Base-by-base conservation (phyloP, 2,113 vertebrate species). In the Chaetodon auriga region DNA sequence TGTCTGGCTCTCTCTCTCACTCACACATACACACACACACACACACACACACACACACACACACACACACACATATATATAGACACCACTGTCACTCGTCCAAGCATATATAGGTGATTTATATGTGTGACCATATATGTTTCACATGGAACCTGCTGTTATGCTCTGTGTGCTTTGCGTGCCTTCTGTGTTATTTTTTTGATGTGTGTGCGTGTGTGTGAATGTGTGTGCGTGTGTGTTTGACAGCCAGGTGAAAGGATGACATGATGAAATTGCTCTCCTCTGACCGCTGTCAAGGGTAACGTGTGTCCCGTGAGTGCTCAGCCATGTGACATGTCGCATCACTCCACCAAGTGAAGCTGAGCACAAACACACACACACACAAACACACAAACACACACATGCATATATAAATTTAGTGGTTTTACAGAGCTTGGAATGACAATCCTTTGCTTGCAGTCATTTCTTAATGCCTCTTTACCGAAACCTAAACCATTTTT, bases 191-290 rank as follows among this genome's bases (percentile, higher is more conserved):
- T 68, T 58, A 55, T 75, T 85, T 62, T 62, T 64, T 73, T 19
- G 51, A 35, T 54, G 51, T 58, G 48, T 61, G 62, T 65, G 55
- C 70, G 77, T 73, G 46, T 71, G 38, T 80, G 45, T 64, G 54
- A 69, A 53, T 70, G 83, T 78, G 51, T 57, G 68, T 46, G 61
- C 5, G 48, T 55, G 70, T 76, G 81, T 61, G 78, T 75, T 36
- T 89, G 90, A 91, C 87, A 89, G 89, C 79, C 81, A 85, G 93
- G 91, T 92, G 89, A 90, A 85, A 88, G 87, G 80, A 87, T 89
- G 90, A 89, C 92, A 93, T 90, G 75, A 92, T 90, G 89, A 89
- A 93, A 93, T 84, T 84, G 87, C 89, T 93, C 88, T 87, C 77
- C 85, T 82, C 87, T 82, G 90, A 88, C 91, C 87, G 85, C 87